These are phyloP conservation scores for Tinamus guttatus DNA, from an alignment of 2,113 vertebrate species.

Conservation along the genomic window DNA sequence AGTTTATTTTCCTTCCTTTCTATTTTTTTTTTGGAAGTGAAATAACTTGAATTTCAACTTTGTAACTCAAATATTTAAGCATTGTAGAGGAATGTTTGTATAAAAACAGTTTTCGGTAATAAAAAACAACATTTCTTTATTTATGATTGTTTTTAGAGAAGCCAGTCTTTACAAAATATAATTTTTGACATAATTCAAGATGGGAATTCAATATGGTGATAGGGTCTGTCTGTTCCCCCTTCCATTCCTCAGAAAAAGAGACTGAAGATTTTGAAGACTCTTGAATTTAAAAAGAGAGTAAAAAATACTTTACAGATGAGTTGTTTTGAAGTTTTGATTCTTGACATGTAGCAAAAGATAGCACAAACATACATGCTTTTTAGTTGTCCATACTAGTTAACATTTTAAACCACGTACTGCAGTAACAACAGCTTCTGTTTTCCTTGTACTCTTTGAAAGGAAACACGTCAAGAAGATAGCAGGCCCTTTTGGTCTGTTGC, in stretches of 20 bases:
- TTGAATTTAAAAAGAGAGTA: neutral
- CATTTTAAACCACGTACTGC: neutral
- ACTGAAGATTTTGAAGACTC: neutral
- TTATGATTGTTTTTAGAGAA: neutral
- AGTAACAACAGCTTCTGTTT: slow-evolving; percentile 20
- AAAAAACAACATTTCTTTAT: neutral
- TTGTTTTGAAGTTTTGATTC: neutral
- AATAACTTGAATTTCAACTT: neutral
- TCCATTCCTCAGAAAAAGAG: neutral
- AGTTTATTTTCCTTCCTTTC: neutral
- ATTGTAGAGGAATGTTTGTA: neutral
- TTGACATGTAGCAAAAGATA: neutral
- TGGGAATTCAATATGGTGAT: neutral
- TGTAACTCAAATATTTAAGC: neutral
- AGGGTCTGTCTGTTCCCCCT: neutral
- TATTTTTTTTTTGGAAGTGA: neutral
- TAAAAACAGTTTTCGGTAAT: neutral
- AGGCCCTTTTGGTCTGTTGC: neutral
- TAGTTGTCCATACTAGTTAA: neutral
- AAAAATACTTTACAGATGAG: neutral
- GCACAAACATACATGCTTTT: neutral
- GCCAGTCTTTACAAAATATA: neutral
- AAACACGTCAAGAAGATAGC: slow-evolving; percentile 32
- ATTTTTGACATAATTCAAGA: neutral
- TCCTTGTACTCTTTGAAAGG: neutral